Percentiles rank a stretch among this genome's conserved stretches.
phyloP scores from a whole-genome alignment of 2,888 invertebrate species.

The Heliconius ismenius region DNA sequence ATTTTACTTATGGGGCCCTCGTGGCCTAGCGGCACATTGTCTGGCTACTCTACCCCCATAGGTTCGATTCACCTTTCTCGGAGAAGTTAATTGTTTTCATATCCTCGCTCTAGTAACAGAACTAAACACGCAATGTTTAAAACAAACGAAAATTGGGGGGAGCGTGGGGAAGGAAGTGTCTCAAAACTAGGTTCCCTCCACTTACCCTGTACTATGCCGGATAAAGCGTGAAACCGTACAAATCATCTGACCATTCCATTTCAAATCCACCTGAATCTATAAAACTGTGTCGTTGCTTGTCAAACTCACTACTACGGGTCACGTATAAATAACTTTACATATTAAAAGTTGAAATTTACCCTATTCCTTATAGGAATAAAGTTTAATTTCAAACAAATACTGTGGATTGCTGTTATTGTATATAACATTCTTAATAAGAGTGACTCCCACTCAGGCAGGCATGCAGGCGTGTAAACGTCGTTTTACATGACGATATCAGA shows the following conservation, averaged over 20 bases:
- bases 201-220: background rate
- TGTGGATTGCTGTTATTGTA: slow-evolving; percentile 60
- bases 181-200: background rate
- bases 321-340: slow-evolving; percentile 62
- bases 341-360: slow-evolving; percentile 19
- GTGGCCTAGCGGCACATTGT: background rate
- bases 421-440: slow-evolving; percentile 77
- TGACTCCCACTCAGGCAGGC: slow-evolving; percentile 72
- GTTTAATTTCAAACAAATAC: slow-evolving; percentile 41
- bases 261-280: slow-evolving; percentile 43
- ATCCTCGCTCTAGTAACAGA: no score
- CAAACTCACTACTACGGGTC: slow-evolving; percentile 61
- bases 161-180: background rate
- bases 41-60: background rate
- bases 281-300: slow-evolving; percentile 49
- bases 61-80: background rate
- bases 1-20: background rate
- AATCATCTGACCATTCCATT: background rate
- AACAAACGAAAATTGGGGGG: background rate
- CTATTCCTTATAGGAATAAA: slow-evolving; percentile 32
- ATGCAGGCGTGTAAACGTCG: slow-evolving; percentile 63
- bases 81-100: no score
- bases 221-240: background rate
- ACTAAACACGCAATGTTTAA: background rate
- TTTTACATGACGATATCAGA: slow-evolving; percentile 56